phyloP scores from a whole-genome alignment of 2,888 invertebrate species.

The Eumacrocentrus americanus region DNA sequence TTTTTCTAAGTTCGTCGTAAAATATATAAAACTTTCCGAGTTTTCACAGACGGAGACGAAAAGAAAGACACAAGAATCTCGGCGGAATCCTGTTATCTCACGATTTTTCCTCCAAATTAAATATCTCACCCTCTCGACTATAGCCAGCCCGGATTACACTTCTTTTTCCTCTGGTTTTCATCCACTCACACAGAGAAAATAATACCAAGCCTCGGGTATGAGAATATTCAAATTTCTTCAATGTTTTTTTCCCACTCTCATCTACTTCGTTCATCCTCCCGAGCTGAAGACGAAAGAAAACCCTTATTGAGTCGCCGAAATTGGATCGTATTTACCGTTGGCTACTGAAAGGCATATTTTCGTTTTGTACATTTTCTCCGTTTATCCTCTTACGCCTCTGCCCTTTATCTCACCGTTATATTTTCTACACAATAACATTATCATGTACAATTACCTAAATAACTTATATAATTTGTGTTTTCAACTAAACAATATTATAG shows the following conservation, averaged over 20 bases:
- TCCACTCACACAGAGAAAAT: conserved; percentile 25
- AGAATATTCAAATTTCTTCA: conserved; percentile 35
- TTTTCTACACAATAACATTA: too few species aligned
- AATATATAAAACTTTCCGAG: too few species aligned
- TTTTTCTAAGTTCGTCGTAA: too few species aligned
- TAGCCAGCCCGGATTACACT: not conserved
- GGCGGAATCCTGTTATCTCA: conserved; percentile 3
- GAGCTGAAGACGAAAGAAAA: conserved; percentile 4
- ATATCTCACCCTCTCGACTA: not conserved
- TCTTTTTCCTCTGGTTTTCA: conserved; percentile 7
- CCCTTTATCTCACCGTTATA: not conserved
- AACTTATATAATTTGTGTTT: too few species aligned
- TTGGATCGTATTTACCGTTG: conserved; percentile 26
- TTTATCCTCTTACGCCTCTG: not conserved
- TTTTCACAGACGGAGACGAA: not conserved
- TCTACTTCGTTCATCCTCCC: conserved; percentile 11
- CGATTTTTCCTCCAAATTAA: conserved; percentile 7
- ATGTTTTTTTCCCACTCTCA: conserved; percentile 30
- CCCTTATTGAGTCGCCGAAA: conserved; percentile 32
- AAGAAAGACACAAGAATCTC: not conserved
- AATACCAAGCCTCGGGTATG: conserved; percentile 29
- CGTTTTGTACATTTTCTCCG: not conserved
- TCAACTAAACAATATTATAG: not conserved
- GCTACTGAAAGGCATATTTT: not conserved
- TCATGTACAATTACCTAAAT: too few species aligned